Evolutionary conservation across 2,797 vertebrate species (phyloP).

Genomic region (Chrosomus eos): DNA sequence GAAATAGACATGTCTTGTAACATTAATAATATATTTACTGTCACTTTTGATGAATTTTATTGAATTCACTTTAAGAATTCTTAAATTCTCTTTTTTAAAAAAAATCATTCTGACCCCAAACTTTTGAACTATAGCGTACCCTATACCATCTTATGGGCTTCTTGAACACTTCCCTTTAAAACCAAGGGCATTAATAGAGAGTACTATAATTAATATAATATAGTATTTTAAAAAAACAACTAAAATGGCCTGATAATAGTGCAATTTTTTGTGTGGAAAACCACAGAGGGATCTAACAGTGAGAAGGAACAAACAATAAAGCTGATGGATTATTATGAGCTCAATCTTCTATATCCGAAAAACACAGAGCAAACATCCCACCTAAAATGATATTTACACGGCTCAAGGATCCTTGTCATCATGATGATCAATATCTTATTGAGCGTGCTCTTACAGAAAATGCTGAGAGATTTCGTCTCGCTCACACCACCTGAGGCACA

Average conservation of each 20-base stretch:
- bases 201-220: background rate
- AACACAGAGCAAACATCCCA: constrained; percentile 16
- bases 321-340: constrained; percentile 20
- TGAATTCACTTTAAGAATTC: background rate
- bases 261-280: background rate
- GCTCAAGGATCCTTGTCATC: constrained; percentile 28
- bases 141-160: background rate
- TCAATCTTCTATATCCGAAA: constrained; percentile 8
- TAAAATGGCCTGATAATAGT: background rate
- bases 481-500: constrained; percentile 31
- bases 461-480: constrained; percentile 26
- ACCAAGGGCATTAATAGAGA: background rate
- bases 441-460: constrained; percentile 32
- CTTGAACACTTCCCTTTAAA: background rate
- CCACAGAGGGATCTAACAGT: background rate
- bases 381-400: constrained; percentile 33
- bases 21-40: background rate
- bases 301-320: constrained; percentile 8
- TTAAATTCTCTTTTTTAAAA: background rate
- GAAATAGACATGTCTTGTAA: background rate
- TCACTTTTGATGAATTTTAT: background rate
- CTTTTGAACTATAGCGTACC: background rate
- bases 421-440: constrained; percentile 42
- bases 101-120: background rate
- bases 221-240: background rate